Evolutionary conservation across 2,888 invertebrate genomes (phyloP).

Genomic region (Andrena dorsata): DNA sequence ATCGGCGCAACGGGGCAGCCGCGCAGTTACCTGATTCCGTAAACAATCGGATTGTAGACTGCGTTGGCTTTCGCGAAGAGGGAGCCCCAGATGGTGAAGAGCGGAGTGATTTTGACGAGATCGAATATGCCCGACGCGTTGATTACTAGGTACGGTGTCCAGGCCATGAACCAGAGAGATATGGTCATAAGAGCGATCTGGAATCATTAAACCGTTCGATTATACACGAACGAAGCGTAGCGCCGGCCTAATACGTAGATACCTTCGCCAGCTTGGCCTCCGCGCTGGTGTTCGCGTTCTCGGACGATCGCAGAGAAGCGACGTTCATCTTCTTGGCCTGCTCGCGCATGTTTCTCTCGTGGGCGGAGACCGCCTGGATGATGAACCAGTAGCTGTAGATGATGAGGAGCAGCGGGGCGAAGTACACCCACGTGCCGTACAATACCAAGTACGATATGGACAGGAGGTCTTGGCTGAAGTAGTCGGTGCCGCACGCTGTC

Average conservation of each 20-base stretch:
- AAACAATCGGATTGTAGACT: conserved; percentile 96
- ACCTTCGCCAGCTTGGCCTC: conserved; percentile 94
- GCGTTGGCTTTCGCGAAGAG: conserved; percentile 97
- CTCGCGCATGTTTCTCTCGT: conserved; percentile 94
- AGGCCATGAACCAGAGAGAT: conserved; percentile 95
- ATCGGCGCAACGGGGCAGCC: no score
- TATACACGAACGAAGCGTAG: no score
- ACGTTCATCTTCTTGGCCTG: conserved; percentile 98
- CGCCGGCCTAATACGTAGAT: neutral
- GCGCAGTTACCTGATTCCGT: conserved; percentile 92
- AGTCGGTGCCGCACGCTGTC: conserved; percentile 97
- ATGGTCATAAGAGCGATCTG: conserved; percentile 95
- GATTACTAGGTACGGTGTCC: conserved; percentile 95
- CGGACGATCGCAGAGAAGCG: conserved; percentile 92
- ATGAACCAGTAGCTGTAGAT: conserved; percentile 96
- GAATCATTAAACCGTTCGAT: neutral
- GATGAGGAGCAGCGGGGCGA: conserved; percentile 91
- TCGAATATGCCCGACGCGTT: conserved; percentile 93
- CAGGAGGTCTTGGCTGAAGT: conserved; percentile 91
- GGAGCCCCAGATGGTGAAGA: conserved; percentile 95
- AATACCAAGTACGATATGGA: conserved; percentile 92
- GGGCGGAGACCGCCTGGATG: conserved; percentile 91
- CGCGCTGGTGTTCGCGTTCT: conserved; percentile 92
- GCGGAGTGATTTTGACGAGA: conserved; percentile 90
- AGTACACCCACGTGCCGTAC: conserved; percentile 93